Evolutionary conservation across 2,888 invertebrate genomes (phyloP).

Genomic region (Antheraea yamamai): DNA sequence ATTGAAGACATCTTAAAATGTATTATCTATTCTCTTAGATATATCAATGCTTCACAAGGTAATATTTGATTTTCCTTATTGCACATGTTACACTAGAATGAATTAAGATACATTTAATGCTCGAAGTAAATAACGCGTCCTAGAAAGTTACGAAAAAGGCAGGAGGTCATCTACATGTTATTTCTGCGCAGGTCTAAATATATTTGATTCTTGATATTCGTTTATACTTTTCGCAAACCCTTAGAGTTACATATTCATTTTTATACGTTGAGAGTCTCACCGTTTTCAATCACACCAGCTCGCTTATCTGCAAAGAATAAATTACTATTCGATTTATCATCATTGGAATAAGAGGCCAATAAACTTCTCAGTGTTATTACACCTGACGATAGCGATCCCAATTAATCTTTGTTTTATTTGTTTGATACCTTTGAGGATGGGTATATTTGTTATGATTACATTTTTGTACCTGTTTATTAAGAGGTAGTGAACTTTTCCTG

Average conservation of each 20-base stretch:
- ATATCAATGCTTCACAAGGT: no score
- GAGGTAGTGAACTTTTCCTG: not conserved
- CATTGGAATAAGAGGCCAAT: conserved; percentile 57
- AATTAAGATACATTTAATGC: no score
- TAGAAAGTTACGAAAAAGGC: no score
- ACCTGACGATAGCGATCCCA: conserved; percentile 61
- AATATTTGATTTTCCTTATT: no score
- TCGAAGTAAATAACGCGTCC: no score
- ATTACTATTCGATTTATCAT: conserved; percentile 81
- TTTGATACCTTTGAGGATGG: not conserved
- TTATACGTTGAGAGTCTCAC: conserved; percentile 65
- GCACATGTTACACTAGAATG: no score
- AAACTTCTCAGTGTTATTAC: conserved; percentile 78
- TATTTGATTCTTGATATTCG: not conserved
- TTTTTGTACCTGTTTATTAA: not conserved
- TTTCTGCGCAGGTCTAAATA: not conserved
- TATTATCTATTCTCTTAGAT: no score
- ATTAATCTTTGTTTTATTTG: conserved; percentile 57
- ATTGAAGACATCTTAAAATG: no score
- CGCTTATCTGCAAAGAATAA: conserved; percentile 70
- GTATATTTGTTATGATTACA: not conserved
- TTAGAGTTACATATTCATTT: conserved; percentile 40
- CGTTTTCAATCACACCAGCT: conserved; percentile 49
- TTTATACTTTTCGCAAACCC: conserved; percentile 22
- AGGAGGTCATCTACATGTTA: not conserved